Evolutionary conservation across 2,888 invertebrate genomes (phyloP).

Genomic region (Lepidocyrtinus sp.): DNA sequence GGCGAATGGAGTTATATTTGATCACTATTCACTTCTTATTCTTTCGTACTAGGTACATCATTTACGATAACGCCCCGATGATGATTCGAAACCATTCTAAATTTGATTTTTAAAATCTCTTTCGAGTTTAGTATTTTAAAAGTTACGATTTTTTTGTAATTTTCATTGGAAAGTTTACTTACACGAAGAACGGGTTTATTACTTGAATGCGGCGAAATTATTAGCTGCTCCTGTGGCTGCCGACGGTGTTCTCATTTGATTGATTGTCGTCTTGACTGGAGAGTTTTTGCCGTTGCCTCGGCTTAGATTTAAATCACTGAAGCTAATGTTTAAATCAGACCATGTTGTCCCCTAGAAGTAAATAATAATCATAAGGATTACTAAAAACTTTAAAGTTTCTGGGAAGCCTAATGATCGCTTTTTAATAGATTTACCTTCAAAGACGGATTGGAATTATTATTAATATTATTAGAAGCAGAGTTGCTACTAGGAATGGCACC

Average conservation of each 20-base stretch:
- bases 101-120: too few relatives aligned
- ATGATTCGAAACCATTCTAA: too few relatives aligned
- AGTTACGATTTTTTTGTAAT: too few relatives aligned
- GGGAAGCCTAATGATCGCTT: too few relatives aligned
- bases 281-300: slow-evolving; percentile 59
- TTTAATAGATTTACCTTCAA: slow-evolving; percentile 63
- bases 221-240: slow-evolving; percentile 53
- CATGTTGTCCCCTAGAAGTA: slow-evolving; percentile 69
- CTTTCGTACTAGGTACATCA: too few relatives aligned
- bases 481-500: slow-evolving; percentile 57
- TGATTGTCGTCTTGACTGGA: slow-evolving; percentile 67
- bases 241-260: slow-evolving; percentile 62
- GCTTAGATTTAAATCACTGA: slow-evolving; percentile 67
- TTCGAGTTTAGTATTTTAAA: too few relatives aligned
- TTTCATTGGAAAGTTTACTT: slow-evolving; percentile 2
- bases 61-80: too few relatives aligned
- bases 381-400: too few relatives aligned
- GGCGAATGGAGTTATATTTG: too few relatives aligned
- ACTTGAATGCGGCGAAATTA: slow-evolving; percentile 60
- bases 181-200: slow-evolving; percentile 29
- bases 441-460: slow-evolving; percentile 67
- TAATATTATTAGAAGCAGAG: slow-evolving; percentile 66
- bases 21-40: too few relatives aligned
- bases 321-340: slow-evolving; percentile 68
- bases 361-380: slow-evolving; percentile 1